Conservation (phyloP, 2,888 invertebrate species). For the Teleogryllus oceanicus region DNA sequence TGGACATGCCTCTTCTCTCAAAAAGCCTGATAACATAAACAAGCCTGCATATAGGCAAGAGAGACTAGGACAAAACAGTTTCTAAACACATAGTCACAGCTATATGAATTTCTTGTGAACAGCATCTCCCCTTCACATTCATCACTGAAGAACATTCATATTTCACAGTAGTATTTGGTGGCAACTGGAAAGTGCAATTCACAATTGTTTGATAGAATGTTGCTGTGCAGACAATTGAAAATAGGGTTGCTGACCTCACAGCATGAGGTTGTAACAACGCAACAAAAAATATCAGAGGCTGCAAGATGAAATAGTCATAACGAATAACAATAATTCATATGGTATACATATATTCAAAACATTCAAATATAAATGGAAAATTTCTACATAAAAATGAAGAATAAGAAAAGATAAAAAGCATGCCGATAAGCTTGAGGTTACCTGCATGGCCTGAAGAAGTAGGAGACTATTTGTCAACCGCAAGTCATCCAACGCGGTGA, state of each 20-base stretch:
- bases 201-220: background rate
- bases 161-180: background rate
- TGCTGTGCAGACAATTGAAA: constrained; percentile 32
- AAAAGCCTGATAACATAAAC: background rate
- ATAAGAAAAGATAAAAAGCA: constrained; percentile 28
- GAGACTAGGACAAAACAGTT: background rate
- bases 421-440: constrained; percentile 37
- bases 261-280: constrained; percentile 36
- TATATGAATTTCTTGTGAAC: background rate
- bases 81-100: background rate
- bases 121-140: background rate
- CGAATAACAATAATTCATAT: constrained; percentile 24
- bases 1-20: constrained; percentile 8
- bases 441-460: constrained; percentile 36
- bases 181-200: constrained; percentile 9
- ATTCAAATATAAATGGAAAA: constrained; percentile 21
- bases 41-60: constrained; percentile 7
- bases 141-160: background rate
- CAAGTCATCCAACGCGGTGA: constrained; percentile 38
- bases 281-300: constrained; percentile 32
- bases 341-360: constrained; percentile 19
- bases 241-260: constrained; percentile 33
- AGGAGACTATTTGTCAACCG: constrained; percentile 37
- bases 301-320: constrained; percentile 33
- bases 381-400: constrained; percentile 28